Conservation (phyloP, 1,140 invertebrate species). For the Ceratosolen fusciceps region DNA sequence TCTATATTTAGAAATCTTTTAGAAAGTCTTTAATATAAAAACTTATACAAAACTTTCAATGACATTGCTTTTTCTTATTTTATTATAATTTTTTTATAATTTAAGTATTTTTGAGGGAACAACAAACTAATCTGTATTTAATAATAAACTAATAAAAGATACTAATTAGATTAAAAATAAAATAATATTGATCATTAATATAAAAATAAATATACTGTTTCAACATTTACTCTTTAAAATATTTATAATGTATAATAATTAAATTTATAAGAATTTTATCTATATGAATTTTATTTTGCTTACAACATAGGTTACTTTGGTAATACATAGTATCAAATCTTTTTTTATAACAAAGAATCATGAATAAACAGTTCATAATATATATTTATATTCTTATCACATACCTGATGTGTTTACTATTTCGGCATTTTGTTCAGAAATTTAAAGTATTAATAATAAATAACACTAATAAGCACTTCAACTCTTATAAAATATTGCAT, state of each 20-base stretch:
- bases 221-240: not conserved
- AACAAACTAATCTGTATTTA: not conserved
- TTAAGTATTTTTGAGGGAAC: not conserved
- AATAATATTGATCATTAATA: not conserved
- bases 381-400: not conserved
- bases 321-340: not conserved
- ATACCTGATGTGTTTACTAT: not conserved
- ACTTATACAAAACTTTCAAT: slow-evolving; percentile 25
- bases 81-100: not conserved
- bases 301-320: slow-evolving; percentile 6
- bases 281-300: not conserved
- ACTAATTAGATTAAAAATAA: not conserved
- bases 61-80: not conserved
- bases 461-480: not conserved
- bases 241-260: not conserved
- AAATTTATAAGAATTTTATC: not conserved
- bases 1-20: slow-evolving; percentile 30
- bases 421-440: not conserved
- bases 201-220: not conserved
- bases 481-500: not conserved
- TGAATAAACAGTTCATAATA: not conserved
- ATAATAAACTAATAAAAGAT: not conserved
- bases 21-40: slow-evolving; percentile 20
- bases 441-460: not conserved
- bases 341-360: not conserved